Evolutionary conservation across 2,113 vertebrate genomes (phyloP).

Genomic region (Pterophyllum scalare): DNA sequence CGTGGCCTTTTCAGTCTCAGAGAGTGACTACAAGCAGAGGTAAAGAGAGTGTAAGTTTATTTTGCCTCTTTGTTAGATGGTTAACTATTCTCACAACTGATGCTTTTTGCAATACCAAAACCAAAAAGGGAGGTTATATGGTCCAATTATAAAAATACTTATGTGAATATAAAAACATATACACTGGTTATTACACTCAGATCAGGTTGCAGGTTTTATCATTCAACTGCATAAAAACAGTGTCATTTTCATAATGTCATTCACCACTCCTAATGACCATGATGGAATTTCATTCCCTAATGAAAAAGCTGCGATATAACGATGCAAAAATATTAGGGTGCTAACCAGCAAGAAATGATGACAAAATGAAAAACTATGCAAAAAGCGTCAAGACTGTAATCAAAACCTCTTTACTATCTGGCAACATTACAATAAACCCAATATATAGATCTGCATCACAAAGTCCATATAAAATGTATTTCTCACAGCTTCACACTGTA

Average conservation of each 20-base stretch:
- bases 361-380: not conserved
- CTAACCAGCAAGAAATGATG: not conserved
- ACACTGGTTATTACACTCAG: not conserved
- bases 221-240: not conserved
- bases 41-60: slow-evolving; percentile 47
- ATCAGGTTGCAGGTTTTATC: not conserved
- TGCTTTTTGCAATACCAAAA: not conserved
- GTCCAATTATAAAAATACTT: not conserved
- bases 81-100: not conserved
- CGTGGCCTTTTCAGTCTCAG: slow-evolving; percentile 84
- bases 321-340: not conserved
- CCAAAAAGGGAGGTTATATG: not conserved
- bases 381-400: not conserved
- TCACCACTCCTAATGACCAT: not conserved
- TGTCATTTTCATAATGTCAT: not conserved
- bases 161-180: not conserved
- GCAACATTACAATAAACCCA: not conserved
- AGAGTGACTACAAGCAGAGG: slow-evolving; percentile 72
- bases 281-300: not conserved
- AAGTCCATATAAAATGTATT: not conserved
- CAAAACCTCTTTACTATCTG: not conserved
- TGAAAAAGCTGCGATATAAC: not conserved
- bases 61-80: not conserved
- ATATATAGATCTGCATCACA: not conserved
- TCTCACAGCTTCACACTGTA: not conserved